phyloP scores from a whole-genome alignment of 30 jellyfish, hydroid and myxozoan species.

The Aurelia coerulea region DNA sequence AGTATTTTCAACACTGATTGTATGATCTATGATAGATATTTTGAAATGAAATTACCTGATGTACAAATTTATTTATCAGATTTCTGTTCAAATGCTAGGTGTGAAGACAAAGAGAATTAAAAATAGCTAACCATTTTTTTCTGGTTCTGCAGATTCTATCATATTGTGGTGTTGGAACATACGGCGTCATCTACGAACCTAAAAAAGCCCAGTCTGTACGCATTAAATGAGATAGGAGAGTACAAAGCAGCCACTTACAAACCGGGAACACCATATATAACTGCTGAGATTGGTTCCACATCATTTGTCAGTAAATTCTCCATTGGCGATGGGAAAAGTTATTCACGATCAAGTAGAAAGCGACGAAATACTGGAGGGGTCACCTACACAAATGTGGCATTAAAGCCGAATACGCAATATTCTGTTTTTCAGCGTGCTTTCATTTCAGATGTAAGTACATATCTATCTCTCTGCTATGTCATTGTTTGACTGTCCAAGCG shows the following conservation, averaged over 20 bases:
- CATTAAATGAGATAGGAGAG: conserved; percentile 23
- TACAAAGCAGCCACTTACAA: conserved; percentile 48
- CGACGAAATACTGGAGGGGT: conserved; percentile 37
- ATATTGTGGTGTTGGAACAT: conserved; percentile 52
- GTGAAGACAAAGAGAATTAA: no score
- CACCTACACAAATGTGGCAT: conserved; percentile 51
- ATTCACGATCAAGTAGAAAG: conserved; percentile 17
- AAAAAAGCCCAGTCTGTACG: conserved; percentile 27
- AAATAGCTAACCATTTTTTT: neutral
- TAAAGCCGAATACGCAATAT: conserved; percentile 62
- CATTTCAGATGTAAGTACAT: conserved; percentile 34
- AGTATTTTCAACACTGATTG: no score
- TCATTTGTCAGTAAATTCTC: conserved; percentile 39
- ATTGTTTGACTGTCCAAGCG: no score
- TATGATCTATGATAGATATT: no score
- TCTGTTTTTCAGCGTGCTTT: conserved; percentile 68
- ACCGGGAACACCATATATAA: conserved; percentile 65
- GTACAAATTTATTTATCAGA: no score
- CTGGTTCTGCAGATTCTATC: conserved; percentile 58
- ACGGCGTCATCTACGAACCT: neutral
- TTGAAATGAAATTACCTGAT: no score
- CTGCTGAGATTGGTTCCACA: conserved; percentile 61
- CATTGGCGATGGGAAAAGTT: conserved; percentile 84
- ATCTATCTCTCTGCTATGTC: no score
- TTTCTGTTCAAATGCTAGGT: neutral